phyloP scores from a whole-genome alignment of 37 sponge, comb jelly and placozoan species.

The Cladorhizidae sp. region DNA sequence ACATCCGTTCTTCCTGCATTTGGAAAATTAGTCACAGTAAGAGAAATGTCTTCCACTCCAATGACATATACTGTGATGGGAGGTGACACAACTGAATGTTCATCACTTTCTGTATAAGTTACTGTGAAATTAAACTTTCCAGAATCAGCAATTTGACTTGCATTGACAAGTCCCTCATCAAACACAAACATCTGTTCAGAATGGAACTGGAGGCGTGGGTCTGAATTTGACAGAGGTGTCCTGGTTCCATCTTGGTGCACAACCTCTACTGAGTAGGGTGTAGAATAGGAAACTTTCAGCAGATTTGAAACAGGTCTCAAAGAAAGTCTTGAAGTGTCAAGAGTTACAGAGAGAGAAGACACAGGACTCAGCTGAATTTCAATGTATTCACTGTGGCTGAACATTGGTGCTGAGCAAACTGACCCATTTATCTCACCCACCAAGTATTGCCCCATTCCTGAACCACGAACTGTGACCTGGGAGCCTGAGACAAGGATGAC shows the following conservation, averaged over 20 bases:
- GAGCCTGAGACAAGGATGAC: conserved; percentile 18
- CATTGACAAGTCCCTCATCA: not conserved
- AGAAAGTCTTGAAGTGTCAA: conserved; percentile 12
- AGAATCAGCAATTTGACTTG: not conserved
- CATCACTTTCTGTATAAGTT: not conserved
- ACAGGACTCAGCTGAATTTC: conserved; percentile 29
- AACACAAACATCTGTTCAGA: not conserved
- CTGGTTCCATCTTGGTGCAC: conserved; percentile 44
- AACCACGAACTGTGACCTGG: conserved; percentile 34
- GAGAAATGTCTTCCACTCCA: conserved; percentile 16
- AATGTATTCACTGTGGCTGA: not conserved
- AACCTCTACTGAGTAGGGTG: conserved; percentile 1
- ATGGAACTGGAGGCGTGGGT: not conserved
- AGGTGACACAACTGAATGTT: not conserved
- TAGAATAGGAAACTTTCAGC: conserved; percentile 23
- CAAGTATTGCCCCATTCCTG: conserved; percentile 31
- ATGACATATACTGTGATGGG: conserved; percentile 27
- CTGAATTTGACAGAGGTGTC: conserved; percentile 12
- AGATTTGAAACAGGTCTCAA: conserved; percentile 1
- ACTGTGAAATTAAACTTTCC: conserved; percentile 24
- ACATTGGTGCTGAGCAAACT: not conserved
- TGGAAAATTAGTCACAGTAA: conserved; percentile 40
- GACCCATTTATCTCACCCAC: not conserved
- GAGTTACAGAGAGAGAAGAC: not conserved
- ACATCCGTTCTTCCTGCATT: conserved; percentile 8